Evolutionary conservation across 2,113 vertebrate species (phyloP), one percentile per base, ranked within the genome.

Genomic region (Oenanthe oenanthe): DNA sequence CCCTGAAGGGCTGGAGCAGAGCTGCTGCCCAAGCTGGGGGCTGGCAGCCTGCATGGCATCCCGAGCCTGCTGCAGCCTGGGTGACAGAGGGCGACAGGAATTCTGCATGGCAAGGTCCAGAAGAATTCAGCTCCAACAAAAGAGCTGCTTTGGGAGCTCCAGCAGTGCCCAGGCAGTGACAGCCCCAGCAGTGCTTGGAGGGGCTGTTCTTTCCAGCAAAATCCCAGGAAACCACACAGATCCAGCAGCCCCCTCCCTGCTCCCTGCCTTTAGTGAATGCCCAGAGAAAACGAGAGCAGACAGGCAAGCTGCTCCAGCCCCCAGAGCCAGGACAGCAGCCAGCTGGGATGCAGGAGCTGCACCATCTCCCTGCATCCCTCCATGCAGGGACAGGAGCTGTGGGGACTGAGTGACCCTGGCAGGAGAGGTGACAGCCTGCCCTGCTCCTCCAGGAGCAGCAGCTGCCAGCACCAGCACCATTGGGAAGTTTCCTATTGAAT

Each of bases 71-170:
- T 3, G 62, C 26, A 28, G 3, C 45, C 15, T 0, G 3, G 13
- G 36, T 77, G 91, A 89, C 14, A 21, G 7, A 48, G 43, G 25
- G 56, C 6, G 0, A 50, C 1, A 38, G 92, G 94, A 91, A 97
- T 95, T 95, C 25, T 75, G 80, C 81, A 92, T 7, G 85, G 88
- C 75, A 95, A 93, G 91, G 86, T n/a, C 65, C 28, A 10, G 65
- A 50, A 91, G 47, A 92, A 94, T 91, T 86, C 83, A 63, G 79
- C 85, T 66, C 54, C 83, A 88, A 95, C 95, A 95, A 95, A 85
- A 85, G 96, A 79, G 66, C 38, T 0, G 54, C 85, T 97, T 9
- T 3, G 29, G 90, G 88, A 61, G 92, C 86, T 81, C 75, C 17
- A 48, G 7, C 9, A 25, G 0, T 80, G 45, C 29, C 36, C 28